phyloP scores from a whole-genome alignment of 2,113 vertebrate species.

The Proterorhinus semilunaris region DNA sequence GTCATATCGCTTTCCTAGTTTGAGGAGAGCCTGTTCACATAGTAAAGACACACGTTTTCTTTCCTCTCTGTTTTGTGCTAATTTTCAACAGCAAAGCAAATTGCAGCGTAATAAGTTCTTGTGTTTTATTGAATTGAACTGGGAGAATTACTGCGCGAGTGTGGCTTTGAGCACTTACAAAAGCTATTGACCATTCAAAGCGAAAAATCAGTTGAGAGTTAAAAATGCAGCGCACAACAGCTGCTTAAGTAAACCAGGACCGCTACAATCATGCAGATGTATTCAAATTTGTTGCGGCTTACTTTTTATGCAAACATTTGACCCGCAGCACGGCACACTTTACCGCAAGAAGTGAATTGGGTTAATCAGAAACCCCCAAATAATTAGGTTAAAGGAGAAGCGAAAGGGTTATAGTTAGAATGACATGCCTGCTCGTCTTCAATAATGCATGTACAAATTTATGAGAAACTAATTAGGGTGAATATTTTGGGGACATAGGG shows the following conservation, averaged over 20 bases:
- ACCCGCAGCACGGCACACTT: neutral
- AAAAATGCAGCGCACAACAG: neutral
- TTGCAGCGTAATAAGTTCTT: too few relatives aligned
- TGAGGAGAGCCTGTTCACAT: too few relatives aligned
- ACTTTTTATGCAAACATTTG: constrained; percentile 11
- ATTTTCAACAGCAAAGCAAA: too few relatives aligned
- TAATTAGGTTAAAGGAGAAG: constrained; percentile 45
- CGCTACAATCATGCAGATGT: neutral
- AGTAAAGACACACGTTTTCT: too few relatives aligned
- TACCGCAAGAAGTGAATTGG: constrained; percentile 8
- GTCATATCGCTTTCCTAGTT: too few relatives aligned
- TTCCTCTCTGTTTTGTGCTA: too few relatives aligned
- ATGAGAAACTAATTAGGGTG: constrained; percentile 30
- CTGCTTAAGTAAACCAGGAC: neutral
- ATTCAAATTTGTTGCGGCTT: constrained; percentile 1
- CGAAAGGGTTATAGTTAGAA: constrained; percentile 11
- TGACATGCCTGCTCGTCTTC: neutral
- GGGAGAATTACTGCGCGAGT: neutral
- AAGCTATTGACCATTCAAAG: neutral
- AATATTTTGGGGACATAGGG: constrained; percentile 20
- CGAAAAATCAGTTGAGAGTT: neutral
- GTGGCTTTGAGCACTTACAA: neutral
- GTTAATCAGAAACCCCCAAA: constrained; percentile 29
- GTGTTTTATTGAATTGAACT: too few relatives aligned
- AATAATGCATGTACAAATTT: constrained; percentile 33